Evolutionary conservation across 2,113 vertebrate genomes (phyloP).

Genomic region (Helogale parvula): DNA sequence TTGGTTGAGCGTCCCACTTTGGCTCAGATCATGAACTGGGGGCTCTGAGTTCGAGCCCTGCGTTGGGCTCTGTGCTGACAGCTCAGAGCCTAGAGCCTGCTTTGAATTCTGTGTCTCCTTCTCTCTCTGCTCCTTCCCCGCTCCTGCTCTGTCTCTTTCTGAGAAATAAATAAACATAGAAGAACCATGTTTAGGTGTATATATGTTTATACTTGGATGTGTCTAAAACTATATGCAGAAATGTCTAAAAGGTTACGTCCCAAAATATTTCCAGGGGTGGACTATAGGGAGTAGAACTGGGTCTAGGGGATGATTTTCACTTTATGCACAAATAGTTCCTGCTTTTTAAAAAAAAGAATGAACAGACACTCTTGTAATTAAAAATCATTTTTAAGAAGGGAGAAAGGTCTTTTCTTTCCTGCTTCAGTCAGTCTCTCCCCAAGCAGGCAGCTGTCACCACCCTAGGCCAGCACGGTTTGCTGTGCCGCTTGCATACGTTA

Average conservation of each 20-base stretch:
- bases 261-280: background rate
- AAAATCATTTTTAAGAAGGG: constrained; percentile 29
- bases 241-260: background rate
- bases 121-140: no score
- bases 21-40: no score
- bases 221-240: background rate
- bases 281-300: background rate
- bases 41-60: no score
- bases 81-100: no score
- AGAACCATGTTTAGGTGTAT: background rate
- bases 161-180: background rate
- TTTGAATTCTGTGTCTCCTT: no score
- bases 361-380: background rate
- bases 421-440: constrained; percentile 3
- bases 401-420: constrained; percentile 22
- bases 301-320: background rate
- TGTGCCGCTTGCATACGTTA: background rate
- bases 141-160: no score
- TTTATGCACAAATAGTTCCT: background rate
- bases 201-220: background rate
- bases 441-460: constrained; percentile 60
- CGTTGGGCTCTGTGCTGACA: no score
- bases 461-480: background rate
- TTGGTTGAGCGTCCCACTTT: no score
- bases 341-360: background rate